Base-by-base conservation (phyloP, 2,797 vertebrate species). In the Tadarida brasiliensis region DNA sequence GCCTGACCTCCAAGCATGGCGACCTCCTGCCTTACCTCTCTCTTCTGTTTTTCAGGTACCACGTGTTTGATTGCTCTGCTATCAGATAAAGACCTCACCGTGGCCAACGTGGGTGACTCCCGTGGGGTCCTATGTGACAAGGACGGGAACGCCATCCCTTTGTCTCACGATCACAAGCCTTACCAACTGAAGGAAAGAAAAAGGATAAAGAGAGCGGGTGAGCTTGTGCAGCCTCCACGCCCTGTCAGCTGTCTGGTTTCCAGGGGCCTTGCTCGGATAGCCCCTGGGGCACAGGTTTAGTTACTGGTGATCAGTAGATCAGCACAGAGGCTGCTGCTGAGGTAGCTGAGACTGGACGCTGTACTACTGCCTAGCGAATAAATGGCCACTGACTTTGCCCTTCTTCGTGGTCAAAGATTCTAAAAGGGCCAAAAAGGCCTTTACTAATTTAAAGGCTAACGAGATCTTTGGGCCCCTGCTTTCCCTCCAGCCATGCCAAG, bases 121-220 rank as follows among this genome's bases (percentile, higher is more conserved):
- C 99, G 99, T 0, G 99, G 99, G 0, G 99, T 99, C 33, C 87
- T 99, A 89, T 99, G 99, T 7, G 99, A 99, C 99, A 99, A 99
- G 97, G 99, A 99, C 0, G 99, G 99, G 19, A 99, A 99, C 0
- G 99, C 99, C 3, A 99, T 99, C 61, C 99, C 99, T 35, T 97
- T 99, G 95, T 99, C 99, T 39, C 99, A 99, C 51, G 99, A 99
- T 95, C 99, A 99, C 98, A 99, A 99, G 93, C 99, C 99, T 54
- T 99, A 99, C 98, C 99, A 99, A 96, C 99, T 99, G 93, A 99
- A 99, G 97, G 99, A 99, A 95, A 99, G 99, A 98, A 99, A 99
- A 98, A 99, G 99, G 98, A 99, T 99, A 98, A 99, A 99, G 98
- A 99, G 99, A 97, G 99, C 99, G 68, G 99, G 99, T 99, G 98